phyloP scores from a whole-genome alignment of 64 coral and sea anemone species.

The Platygyra sinensis region DNA sequence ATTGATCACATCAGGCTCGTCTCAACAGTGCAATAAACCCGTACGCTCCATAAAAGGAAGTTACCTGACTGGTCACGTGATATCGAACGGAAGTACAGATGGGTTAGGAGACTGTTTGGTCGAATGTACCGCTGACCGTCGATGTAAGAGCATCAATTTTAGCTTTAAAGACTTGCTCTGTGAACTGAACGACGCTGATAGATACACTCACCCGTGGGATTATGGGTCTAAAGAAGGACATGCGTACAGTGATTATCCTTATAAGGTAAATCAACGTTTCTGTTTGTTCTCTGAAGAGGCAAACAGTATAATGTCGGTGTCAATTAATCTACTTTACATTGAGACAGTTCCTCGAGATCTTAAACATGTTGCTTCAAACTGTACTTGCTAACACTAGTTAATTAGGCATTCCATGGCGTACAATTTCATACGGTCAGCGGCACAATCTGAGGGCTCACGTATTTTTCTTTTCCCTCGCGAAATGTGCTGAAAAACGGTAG shows the following conservation, averaged over 20 bases:
- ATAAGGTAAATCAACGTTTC: not conserved
- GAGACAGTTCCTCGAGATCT: no score
- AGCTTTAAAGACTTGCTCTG: not conserved
- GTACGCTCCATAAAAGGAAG: not conserved
- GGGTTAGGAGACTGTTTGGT: not conserved
- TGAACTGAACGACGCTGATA: not conserved
- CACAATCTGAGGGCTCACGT: no score
- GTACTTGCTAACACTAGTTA: no score
- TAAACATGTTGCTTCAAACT: no score
- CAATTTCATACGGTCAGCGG: no score
- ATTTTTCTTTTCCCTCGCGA: no score
- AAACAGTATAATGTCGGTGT: no score
- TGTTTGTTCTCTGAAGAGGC: no score
- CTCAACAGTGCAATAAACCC: not conserved
- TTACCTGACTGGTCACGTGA: not conserved
- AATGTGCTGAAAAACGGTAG: no score
- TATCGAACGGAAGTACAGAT: not conserved
- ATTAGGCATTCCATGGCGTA: no score
- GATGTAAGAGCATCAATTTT: slow-evolving; percentile 14
- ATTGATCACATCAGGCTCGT: not conserved
- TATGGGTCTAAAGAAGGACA: not conserved
- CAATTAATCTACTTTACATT: no score
- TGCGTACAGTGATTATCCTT: not conserved
- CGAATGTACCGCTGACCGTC: not conserved
- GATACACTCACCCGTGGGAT: slow-evolving; percentile 3